Conservation (phyloP, 2,888 invertebrate genomes). For the Xestia ashworthii region DNA sequence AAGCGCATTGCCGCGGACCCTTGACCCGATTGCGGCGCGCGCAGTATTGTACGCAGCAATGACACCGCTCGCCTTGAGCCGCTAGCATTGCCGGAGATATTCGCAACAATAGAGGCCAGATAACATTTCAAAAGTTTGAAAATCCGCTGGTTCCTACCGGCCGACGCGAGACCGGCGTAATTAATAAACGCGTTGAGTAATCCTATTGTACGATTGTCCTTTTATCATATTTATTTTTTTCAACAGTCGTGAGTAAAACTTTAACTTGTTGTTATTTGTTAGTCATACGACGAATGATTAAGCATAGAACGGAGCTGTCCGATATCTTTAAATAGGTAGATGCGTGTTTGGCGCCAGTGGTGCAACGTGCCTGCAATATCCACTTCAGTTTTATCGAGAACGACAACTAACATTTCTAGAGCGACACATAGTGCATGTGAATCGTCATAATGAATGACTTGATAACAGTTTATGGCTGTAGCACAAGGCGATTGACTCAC, state of each 20-base stretch:
- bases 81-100: constrained; percentile 90
- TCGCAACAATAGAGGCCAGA: constrained; percentile 91
- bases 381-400: constrained; percentile 68
- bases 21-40: constrained; percentile 88
- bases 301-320: constrained; percentile 41
- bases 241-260: constrained; percentile 44
- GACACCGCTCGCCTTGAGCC: constrained; percentile 90
- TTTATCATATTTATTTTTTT: constrained; percentile 63
- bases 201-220: constrained; percentile 75
- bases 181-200: constrained; percentile 85
- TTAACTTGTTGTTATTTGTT: constrained; percentile 51
- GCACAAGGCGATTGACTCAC: constrained; percentile 79
- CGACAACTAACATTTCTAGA: constrained; percentile 70
- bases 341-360: constrained; percentile 63
- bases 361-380: constrained; percentile 66
- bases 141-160: constrained; percentile 86
- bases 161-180: constrained; percentile 78
- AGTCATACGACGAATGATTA: constrained; percentile 48
- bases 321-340: constrained; percentile 49
- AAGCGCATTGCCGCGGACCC: constrained; percentile 81
- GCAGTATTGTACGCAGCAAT: constrained; percentile 89
- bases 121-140: constrained; percentile 90
- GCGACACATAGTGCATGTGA: constrained; percentile 75
- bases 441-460: constrained; percentile 82
- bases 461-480: constrained; percentile 82